Base-by-base conservation (phyloP, 2,113 vertebrate genomes). In the Ptyas mucosa region DNA sequence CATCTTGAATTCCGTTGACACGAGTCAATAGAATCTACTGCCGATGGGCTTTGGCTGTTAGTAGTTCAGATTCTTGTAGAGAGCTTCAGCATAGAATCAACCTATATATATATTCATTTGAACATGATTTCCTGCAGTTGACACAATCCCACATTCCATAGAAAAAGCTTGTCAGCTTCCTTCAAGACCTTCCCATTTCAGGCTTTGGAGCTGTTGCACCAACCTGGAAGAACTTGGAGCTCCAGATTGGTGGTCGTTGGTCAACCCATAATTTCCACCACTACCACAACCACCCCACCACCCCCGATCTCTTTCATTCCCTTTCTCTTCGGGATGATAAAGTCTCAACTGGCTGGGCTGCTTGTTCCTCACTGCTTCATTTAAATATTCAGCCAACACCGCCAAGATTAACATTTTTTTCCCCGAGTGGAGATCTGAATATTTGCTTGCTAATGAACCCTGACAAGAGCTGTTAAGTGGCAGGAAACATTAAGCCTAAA, bases 381-480 rank as follows among this genome's bases (percentile, higher is more conserved):
- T 96, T 97, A 91, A 97, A 97, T 97, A 97, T 95, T 95, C 96
- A 96, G 94, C 75, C 93, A 97, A 91, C 95, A 89, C 93, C 69
- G 95, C 95, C 95, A 94, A 97, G 96, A 97, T 97, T 97, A 97
- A 96, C 96, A 97, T 97, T 69, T 58, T 57, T 26, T 61, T 95
- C 94, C 95, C 97, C 95, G 93, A 93, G 64, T 96, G 96, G 96
- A 97, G 96, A 96, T 97, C 95, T 97, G 97, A 97, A 96, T 96
- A 97, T 97, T 96, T 95, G 95, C 96, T 93, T 94, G 95, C 98
- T 99, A 99, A 99, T 99, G 97, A 98, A 98, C 98, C 98, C 97
- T 98, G 98, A 99, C 98, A 99, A 98, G 98, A 98, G 98, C 98
- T 98, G 98, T 98, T 98, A 98, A 98, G 97, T 98, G 98, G 98